Base-by-base conservation (phyloP, 2,113 vertebrate genomes). In the Gavialis gangeticus region DNA sequence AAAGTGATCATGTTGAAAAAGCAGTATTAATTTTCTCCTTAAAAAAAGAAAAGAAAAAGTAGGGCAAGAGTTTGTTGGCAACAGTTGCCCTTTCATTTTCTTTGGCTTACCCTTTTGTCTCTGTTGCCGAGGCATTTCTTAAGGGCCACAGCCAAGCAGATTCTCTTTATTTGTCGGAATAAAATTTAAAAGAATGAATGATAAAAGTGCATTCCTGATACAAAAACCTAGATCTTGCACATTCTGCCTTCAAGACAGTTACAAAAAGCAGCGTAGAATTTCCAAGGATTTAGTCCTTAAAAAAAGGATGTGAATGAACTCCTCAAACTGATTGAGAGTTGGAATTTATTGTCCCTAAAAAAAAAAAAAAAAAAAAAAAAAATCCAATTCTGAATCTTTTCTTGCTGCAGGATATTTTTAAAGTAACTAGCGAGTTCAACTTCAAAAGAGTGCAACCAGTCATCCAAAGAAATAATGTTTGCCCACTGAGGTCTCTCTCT, bases 401-500 rank as follows among this genome's bases (percentile, higher is more conserved):
- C 17, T 1, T 83, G 71, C 46, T 60, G 62, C 2, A 4, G 30
- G 16, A 18, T 92, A 90, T 89, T 94, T 95, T 92, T 64, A 84
- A 94, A 95, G 73, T 46, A 80, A 95, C 71, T 14, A 18, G n/a
- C 90, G 60, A 87, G 30, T 67, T 19, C 24, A 91, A 82, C 24
- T 58, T 86, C 78, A 80, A 86, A 67, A 5, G 11, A 86, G 88
- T 86, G 66, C 84, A 92, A 15, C 67, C 85, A 87, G 69, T 93
- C 85, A 91, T 91, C 69, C 85, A 85, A 90, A 91, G 60, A 82
- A 90, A 75, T 78, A 67, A 91, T 60, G 21, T 94, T 89, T 95
- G 89, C 82, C 88, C 82, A 82, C 54, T 76, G 82, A 24, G 28
- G 58, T 77, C 60, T 89, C 57, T 91, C 86, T 82, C 46, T 17